Percentiles rank a stretch among this genome's conserved stretches.
phyloP scores from a whole-genome alignment of 2,888 invertebrate genomes.

The Drosophila colorata region DNA sequence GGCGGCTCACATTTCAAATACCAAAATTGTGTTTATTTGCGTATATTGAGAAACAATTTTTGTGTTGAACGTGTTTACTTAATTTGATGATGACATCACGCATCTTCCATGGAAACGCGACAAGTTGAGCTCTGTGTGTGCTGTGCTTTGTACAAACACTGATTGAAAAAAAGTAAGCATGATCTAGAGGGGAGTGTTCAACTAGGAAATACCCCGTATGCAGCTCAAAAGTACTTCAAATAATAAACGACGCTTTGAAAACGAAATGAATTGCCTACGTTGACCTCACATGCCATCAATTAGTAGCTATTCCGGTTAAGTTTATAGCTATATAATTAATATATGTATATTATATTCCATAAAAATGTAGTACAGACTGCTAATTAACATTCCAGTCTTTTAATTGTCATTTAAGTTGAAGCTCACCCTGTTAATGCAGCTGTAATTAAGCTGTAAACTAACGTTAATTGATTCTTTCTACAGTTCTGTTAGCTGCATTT shows the following conservation, averaged over 20 bases:
- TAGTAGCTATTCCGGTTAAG: neutral
- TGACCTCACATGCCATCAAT: neutral
- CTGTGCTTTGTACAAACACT: slow-evolving; percentile 20
- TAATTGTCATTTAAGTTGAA: neutral
- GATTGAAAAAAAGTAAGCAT: slow-evolving; percentile 35
- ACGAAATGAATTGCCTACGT: neutral
- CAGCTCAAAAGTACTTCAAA: neutral
- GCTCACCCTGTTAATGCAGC: neutral
- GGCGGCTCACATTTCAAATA: slow-evolving; percentile 12
- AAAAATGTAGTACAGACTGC: neutral
- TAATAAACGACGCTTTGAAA: neutral
- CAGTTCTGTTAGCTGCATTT: neutral
- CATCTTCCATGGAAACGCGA: slow-evolving; percentile 52
- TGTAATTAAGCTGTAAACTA: no score
- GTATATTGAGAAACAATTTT: slow-evolving; percentile 47
- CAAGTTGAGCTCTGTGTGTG: slow-evolving; percentile 36
- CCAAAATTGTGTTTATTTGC: slow-evolving; percentile 46
- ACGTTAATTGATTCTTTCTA: neutral
- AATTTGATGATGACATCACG: slow-evolving; percentile 69
- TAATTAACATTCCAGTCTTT: neutral
- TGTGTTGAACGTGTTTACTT: slow-evolving; percentile 43
- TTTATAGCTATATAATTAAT: neutral
- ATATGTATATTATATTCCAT: neutral
- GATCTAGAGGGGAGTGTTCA: neutral
- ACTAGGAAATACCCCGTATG: slow-evolving; percentile 20